phyloP scores from a whole-genome alignment of 2,113 vertebrate species.

The Semnornis frantzii region DNA sequence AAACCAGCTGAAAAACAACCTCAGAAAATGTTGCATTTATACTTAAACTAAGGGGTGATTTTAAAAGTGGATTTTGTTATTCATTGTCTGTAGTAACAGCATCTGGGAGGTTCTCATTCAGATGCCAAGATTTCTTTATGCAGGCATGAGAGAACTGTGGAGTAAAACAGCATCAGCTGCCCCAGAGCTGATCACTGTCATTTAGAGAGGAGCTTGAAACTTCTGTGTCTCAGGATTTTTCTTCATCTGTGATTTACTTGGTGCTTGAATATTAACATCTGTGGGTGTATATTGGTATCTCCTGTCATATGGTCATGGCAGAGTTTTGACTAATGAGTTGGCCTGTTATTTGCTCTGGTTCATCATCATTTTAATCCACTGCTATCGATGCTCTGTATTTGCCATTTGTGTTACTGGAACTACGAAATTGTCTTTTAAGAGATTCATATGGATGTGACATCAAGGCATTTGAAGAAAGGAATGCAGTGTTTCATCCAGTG shows the following conservation, averaged over 20 bases:
- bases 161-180: not conserved
- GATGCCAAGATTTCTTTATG: not conserved
- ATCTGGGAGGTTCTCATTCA: not conserved
- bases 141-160: not conserved
- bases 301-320: rapidly evolving
- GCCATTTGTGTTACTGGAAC: not conserved
- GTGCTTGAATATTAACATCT: not conserved
- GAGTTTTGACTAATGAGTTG: not conserved
- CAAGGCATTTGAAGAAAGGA: not conserved
- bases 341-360: not conserved
- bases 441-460: not conserved
- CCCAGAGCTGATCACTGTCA: not conserved
- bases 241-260: not conserved
- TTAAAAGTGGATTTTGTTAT: not conserved
- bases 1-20: not conserved
- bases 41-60: not conserved
- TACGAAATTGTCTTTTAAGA: not conserved
- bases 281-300: not conserved
- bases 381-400: not conserved
- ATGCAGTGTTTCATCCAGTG: not conserved
- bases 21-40: not conserved
- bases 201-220: not conserved
- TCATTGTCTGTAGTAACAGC: not conserved
- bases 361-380: not conserved
- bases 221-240: not conserved